A percentile compares a stretch with the other conserved stretches of the same genome.
Evolutionary conservation across 2,888 invertebrate genomes (phyloP).

Genomic region (Ichneumoninae sp.): DNA sequence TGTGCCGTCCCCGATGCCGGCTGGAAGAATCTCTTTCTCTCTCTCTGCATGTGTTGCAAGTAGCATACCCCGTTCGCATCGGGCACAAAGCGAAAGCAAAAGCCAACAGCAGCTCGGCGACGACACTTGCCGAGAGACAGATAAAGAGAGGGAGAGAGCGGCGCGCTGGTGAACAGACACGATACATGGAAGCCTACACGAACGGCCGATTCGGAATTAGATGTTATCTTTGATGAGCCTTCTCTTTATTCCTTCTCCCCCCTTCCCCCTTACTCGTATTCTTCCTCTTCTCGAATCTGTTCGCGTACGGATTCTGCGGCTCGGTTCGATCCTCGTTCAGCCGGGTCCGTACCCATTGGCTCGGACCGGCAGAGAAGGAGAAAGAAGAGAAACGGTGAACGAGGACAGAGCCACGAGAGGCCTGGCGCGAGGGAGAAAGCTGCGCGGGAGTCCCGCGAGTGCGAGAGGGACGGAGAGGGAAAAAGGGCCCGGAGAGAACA

Average conservation of each 20-base stretch:
- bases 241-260: conserved; percentile 69
- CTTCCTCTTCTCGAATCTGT: conserved; percentile 61
- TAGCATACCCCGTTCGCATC: conserved; percentile 51
- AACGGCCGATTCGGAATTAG: conserved; percentile 82
- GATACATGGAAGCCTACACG: conserved; percentile 77
- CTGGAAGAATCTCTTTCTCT: conserved; percentile 10
- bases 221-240: conserved; percentile 83
- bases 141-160: conserved; percentile 72
- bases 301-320: conserved; percentile 52
- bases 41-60: conserved; percentile 33
- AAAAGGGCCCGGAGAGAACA: conserved; percentile 35
- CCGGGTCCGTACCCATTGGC: conserved; percentile 51
- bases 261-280: conserved; percentile 44
- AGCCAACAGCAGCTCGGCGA: conserved; percentile 56
- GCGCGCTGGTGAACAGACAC: conserved; percentile 72
- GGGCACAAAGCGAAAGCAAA: conserved; percentile 66
- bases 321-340: conserved; percentile 37
- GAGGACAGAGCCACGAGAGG: conserved; percentile 12
- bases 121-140: conserved; percentile 70
- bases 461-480: conserved; percentile 31
- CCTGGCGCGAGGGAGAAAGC: conserved; percentile 23
- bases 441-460: conserved; percentile 18
- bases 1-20: conserved; percentile 49
- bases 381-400: conserved; percentile 17
- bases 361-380: conserved; percentile 48